phyloP scores from a whole-genome alignment of 2,888 invertebrate genomes.

The Drosophila parthenogenetica region DNA sequence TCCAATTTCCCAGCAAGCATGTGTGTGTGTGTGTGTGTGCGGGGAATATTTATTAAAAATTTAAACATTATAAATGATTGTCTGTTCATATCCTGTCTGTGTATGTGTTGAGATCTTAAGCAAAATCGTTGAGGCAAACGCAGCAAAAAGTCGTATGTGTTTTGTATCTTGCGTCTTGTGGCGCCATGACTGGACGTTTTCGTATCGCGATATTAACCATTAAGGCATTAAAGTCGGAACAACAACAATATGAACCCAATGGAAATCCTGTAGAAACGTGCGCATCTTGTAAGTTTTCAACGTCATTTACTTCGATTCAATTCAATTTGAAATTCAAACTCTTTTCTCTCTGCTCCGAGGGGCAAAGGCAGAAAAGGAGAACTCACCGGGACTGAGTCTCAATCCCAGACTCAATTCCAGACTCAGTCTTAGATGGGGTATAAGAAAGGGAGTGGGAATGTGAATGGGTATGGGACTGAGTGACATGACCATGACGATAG shows the following conservation, averaged over 20 bases:
- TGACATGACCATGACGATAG: slow-evolving; percentile 73
- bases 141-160: slow-evolving; percentile 7
- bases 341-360: slow-evolving; percentile 44
- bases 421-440: no score
- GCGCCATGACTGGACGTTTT: slow-evolving; percentile 73
- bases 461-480: slow-evolving; percentile 51
- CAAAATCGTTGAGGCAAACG: slow-evolving; percentile 26
- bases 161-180: slow-evolving; percentile 58
- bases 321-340: slow-evolving; percentile 77
- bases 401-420: not conserved
- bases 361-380: not conserved
- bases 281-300: slow-evolving; percentile 60
- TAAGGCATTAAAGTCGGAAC: slow-evolving; percentile 67
- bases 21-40: slow-evolving; percentile 17
- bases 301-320: slow-evolving; percentile 74
- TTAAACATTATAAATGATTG: slow-evolving; percentile 77
- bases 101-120: slow-evolving; percentile 31
- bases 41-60: slow-evolving; percentile 75
- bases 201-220: slow-evolving; percentile 68
- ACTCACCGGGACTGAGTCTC: slow-evolving; percentile 5
- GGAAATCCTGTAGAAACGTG: slow-evolving; percentile 25
- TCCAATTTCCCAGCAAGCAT: slow-evolving; percentile 15
- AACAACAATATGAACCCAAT: slow-evolving; percentile 21
- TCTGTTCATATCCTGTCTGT: slow-evolving; percentile 62
- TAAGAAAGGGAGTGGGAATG: not conserved